Base-by-base conservation (phyloP, 1,140 invertebrate genomes). In the Tyrophagus putrescentiae region DNA sequence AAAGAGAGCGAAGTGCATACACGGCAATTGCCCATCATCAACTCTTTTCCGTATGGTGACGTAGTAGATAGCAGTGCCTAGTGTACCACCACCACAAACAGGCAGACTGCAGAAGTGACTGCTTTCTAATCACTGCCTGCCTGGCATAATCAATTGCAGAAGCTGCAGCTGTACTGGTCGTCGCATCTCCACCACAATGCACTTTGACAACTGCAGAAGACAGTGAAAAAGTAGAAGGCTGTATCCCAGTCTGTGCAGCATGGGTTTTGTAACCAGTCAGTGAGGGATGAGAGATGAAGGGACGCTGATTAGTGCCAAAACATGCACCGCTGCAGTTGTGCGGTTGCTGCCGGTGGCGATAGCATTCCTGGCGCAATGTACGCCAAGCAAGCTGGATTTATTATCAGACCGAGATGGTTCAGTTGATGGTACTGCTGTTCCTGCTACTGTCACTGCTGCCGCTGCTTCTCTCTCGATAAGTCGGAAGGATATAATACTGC, bases 161-260 rank as follows among this genome's bases (percentile, higher is more conserved):
- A 21, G 21, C 45, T 25, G 21, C 13, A 13, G 45, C 45, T 13
- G 36, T 39, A n/a, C n/a, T 39, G 13, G 36, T 39, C 13, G 13
- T 13, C 36, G 36, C 36, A 39, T 39, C 36, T 39, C 21, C 36
- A 39, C 13, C 36, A 21, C 36, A 39, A 39, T 13, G 36, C 36
- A 39, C 36, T 48, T 48, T 48, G 45, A 48, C 45, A 48, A 48
- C 23, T 48, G 45, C n/a, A 21, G 45, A 48, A 48, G 45, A 48
- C 45, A 48, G 45, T 9, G 21, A 48, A n/a, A n/a, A n/a, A n/a
- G n/a, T n/a, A n/a, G n/a, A n/a, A n/a, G n/a, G n/a, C n/a, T n/a
- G n/a, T n/a, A n/a, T n/a, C n/a, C n/a, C n/a, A n/a, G n/a, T n/a
- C n/a, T n/a, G n/a, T n/a, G 45, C 45, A 29, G 45, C 45, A 48